Evolutionary conservation across 2,113 vertebrate genomes (phyloP).

Genomic region (Megaleporinus macrocephalus): DNA sequence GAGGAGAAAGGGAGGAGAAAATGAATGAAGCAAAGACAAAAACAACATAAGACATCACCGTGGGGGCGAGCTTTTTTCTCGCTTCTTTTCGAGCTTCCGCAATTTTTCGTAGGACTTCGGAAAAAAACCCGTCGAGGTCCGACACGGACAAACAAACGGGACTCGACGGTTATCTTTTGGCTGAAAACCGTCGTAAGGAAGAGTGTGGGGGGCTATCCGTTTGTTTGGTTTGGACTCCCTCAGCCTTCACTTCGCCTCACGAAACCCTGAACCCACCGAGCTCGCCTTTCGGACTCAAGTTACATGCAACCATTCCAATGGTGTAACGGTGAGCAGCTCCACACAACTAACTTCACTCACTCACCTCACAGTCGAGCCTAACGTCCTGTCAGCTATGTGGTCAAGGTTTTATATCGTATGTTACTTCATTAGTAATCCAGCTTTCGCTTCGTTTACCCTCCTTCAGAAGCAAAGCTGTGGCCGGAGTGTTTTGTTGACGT

Average conservation of each 20-base stretch:
- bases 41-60: neutral
- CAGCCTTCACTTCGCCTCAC: constrained; percentile 39
- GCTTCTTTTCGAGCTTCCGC: neutral
- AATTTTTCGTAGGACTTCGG: neutral
- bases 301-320: constrained; percentile 85
- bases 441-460: neutral
- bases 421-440: neutral
- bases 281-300: constrained; percentile 68
- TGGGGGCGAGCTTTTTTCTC: neutral
- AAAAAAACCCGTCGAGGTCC: neutral
- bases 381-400: neutral
- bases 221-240: neutral
- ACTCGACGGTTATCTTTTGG: neutral
- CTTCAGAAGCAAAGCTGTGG: neutral
- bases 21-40: neutral
- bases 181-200: neutral
- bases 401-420: neutral
- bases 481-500: no score
- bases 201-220: neutral
- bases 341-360: neutral
- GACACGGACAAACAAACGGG: neutral
- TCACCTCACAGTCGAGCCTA: neutral
- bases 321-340: constrained; percentile 80
- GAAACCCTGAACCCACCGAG: constrained; percentile 70
- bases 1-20: neutral